Evolutionary conservation across 1,140 invertebrate genomes (phyloP).

Genomic region (Pinna nobilis): DNA sequence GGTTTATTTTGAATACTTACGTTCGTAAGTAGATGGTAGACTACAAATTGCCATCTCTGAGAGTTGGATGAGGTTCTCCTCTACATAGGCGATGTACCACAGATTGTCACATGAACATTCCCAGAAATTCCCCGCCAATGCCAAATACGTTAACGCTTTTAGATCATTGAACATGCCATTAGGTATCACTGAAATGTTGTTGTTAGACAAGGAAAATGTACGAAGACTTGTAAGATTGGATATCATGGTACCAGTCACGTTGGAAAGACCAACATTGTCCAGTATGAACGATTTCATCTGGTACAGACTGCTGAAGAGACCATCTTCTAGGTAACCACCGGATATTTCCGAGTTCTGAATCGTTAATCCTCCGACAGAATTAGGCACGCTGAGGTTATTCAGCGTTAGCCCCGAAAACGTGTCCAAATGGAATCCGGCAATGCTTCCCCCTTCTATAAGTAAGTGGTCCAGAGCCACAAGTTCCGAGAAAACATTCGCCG

Average conservation of each 20-base stretch:
- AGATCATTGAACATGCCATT: constrained; percentile 12
- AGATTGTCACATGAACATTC: constrained; percentile 16
- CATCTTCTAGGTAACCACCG: not conserved
- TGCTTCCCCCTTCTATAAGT: constrained; percentile 19
- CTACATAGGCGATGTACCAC: constrained; percentile 14
- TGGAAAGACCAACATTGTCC: not conserved
- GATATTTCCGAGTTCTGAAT: not conserved
- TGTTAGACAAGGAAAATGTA: constrained; percentile 5
- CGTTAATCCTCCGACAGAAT: constrained; percentile 11
- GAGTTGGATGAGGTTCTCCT: constrained; percentile 1
- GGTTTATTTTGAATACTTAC: not conserved
- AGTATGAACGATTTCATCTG: constrained; percentile 2
- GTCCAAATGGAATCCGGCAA: constrained; percentile 11
- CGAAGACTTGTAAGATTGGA: not conserved
- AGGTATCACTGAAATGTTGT: constrained; percentile 2
- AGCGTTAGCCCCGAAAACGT: constrained; percentile 6
- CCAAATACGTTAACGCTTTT: not conserved
- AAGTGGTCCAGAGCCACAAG: constrained; percentile 13
- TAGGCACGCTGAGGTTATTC: constrained; percentile 15
- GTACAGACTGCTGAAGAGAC: constrained; percentile 5
- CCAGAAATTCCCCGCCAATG: constrained; percentile 5
- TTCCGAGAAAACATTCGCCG: constrained; percentile 15
- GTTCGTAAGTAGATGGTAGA: constrained; percentile 4
- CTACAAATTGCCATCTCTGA: constrained; percentile 11
- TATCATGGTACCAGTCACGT: not conserved